phyloP scores from a whole-genome alignment of 2,797 vertebrate genomes.

The Aeoliscus strigatus region DNA sequence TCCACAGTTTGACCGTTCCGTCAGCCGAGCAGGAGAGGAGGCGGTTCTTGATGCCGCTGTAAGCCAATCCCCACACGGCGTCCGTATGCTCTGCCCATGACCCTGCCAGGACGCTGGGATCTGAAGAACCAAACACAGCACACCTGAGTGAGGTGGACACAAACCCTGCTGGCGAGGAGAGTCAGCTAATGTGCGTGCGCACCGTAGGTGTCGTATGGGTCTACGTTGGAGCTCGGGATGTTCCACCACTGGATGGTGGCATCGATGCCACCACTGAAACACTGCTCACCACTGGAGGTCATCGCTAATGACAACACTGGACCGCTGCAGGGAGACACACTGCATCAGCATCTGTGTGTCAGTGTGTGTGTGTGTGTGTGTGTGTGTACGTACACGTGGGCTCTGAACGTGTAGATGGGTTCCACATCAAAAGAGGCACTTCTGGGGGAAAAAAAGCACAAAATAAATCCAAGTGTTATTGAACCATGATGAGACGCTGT shows the following conservation, averaged over 20 bases:
- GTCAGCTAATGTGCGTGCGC: no score
- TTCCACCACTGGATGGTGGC: constrained; percentile 98
- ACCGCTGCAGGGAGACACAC: constrained; percentile 71
- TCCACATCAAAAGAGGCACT: constrained; percentile 99
- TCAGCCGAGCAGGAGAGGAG: constrained; percentile 97
- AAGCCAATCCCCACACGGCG: constrained; percentile 93
- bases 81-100: constrained; percentile 90
- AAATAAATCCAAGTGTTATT: no score
- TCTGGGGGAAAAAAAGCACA: constrained; percentile 72
- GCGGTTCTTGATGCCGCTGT: constrained; percentile 92
- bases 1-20: constrained; percentile 95
- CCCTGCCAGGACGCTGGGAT: constrained; percentile 89
- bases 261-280: constrained; percentile 95
- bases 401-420: constrained; percentile 98
- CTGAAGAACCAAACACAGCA: constrained; percentile 63
- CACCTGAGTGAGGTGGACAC: no score
- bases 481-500: no score
- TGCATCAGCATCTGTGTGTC: not conserved
- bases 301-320: constrained; percentile 91
- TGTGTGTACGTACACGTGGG: constrained; percentile 86
- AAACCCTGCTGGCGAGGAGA: no score
- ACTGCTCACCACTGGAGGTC: constrained; percentile 92
- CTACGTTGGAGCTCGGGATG: constrained; percentile 92
- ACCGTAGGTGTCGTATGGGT: constrained; percentile 98
- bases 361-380: constrained; percentile 10